phyloP scores from a whole-genome alignment of 2,888 invertebrate species.

The Dioctria rufipes region DNA sequence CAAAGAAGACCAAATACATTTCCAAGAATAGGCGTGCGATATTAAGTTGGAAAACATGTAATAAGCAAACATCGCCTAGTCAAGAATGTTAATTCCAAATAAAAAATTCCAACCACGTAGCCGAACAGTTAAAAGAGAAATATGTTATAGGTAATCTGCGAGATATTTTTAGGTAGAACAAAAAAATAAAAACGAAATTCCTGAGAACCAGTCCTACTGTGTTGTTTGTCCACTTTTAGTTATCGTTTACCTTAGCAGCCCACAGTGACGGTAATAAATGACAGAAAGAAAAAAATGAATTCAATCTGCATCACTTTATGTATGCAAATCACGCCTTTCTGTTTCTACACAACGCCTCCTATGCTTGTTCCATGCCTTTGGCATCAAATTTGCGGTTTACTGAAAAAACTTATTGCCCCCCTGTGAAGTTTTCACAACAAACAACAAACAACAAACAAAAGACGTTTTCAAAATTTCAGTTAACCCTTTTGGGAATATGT shows the following conservation, averaged over 20 bases:
- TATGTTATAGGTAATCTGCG: conserved; percentile 6
- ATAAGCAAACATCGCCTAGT: no score
- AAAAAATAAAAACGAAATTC: conserved; percentile 15
- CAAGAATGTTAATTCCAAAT: not conserved
- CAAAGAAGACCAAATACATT: no score
- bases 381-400: conserved; percentile 26
- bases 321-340: conserved; percentile 27
- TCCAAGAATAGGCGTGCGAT: no score
- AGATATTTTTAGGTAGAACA: conserved; percentile 9
- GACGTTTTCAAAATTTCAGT: not conserved
- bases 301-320: conserved; percentile 13
- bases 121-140: conserved; percentile 1
- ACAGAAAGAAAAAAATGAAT: not conserved
- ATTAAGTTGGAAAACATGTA: no score
- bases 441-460: not conserved
- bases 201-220: conserved; percentile 11
- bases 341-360: not conserved
- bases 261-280: not conserved
- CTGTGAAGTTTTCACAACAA: conserved; percentile 4
- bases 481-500: no score
- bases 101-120: conserved; percentile 16
- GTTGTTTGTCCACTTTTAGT: conserved; percentile 26
- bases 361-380: conserved; percentile 10
- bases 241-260: conserved; percentile 5
- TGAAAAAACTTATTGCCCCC: not conserved